Base-by-base conservation (phyloP, 2,113 vertebrate species). In the Lycocorax pyrrhopterus region DNA sequence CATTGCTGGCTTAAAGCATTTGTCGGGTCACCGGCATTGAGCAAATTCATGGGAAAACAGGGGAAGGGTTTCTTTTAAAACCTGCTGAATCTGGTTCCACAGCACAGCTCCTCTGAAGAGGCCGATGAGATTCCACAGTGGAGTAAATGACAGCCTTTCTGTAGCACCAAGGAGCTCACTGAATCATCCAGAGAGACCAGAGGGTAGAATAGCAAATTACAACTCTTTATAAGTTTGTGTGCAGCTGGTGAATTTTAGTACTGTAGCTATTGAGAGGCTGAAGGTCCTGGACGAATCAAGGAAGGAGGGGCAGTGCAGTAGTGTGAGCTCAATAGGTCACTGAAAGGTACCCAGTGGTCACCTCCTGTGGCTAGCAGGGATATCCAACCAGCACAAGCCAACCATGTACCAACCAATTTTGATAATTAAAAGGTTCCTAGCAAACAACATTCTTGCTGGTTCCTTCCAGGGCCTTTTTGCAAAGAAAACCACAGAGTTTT, bases 331-430 rank as follows among this genome's bases (percentile, higher is more conserved):
- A 33, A 20, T 0, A 10, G 25, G 58, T 37, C 59, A 43, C 51
- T 3, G 8, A 52, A 69, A 64, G 25, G 63, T 32, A 66, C 3
- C 37, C 0, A 0, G 4, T 41, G 44, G 16, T 47, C 66, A 68
- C 27, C 21, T 53, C 6, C 58, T 47, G 37, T 21, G 37, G 32
- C 58, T 60, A 27, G 63, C 25, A 51, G 30, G 16, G 44, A 7
- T 47, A 60, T 39, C 25, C 49, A 90, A 25, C 25, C 55, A 90
- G n/a, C 41, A 35, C 67, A 73, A 56, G 17, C 10, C 37, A 92
- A 47, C 5, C 32, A 29, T 8, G 12, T 64, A 47, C 25, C 63
- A 85, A 44, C 1, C 19, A 32, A 21, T 73, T 74, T 53, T 49
- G 43, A 14, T 62, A 80, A 73, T 62, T 53, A 55, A 77, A 90